Base-by-base conservation (phyloP, 2,797 vertebrate genomes). In the Silurus aristotelis region DNA sequence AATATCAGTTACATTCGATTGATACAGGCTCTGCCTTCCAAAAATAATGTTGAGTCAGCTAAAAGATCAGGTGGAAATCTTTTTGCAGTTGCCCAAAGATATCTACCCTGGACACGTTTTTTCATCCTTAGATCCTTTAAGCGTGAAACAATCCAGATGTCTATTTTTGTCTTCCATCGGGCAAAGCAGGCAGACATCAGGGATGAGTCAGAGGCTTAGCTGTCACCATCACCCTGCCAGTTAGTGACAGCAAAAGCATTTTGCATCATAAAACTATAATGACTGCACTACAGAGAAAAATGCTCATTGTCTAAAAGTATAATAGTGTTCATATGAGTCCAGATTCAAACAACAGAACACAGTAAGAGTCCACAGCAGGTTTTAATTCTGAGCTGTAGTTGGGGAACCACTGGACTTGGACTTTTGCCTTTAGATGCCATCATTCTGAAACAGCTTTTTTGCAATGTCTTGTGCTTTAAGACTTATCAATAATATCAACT, bases 151-250 rank as follows among this genome's bases (percentile, higher is more conserved):
- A 88, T 89, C 80, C 83, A 77, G 73, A 90, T 55, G 43, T 87
- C 83, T 92, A 92, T 93, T 93, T 92, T 83, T 87, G 87, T 88
- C 85, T 89, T 70, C 68, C 87, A 89, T 80, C 89, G 77, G 91
- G 78, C 48, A 72, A 91, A 85, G 89, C 89, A 89, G 85, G 84
- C 90, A 87, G 88, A 89, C 80, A 61, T 88, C 56, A 90, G 84
- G 86, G 89, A 91, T 92, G 88, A 93, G 89, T 92, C 89, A 91
- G 89, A 90, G 86, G 80, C 89, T 90, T 87, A 92, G 91, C 46
- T 87, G 72, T 84, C 84, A 86, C 70, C 71, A 64, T 87, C 85
- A 56, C 58, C 78, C 77, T 77, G 83, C 61, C 55, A 64, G 70
- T 68, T 79, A 77, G 76, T 55, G 70, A 83, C 84, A 82, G 68